These are phyloP conservation scores for Drosophila saltans DNA, from an alignment of 1,140 invertebrate species.

Conservation along the genomic window DNA sequence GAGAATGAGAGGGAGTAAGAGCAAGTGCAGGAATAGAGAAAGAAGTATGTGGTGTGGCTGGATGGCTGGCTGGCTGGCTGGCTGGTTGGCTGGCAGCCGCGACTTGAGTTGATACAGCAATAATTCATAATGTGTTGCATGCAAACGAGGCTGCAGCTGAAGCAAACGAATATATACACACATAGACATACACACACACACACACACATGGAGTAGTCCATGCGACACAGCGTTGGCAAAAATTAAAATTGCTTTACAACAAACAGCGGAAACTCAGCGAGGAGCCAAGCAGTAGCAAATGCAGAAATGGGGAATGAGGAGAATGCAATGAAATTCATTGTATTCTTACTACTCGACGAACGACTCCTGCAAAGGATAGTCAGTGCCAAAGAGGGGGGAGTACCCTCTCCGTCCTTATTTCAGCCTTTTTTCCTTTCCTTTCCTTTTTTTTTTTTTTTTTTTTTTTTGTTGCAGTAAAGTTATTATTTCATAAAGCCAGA, in stretches of 20 bases:
- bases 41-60: conserved; percentile 30
- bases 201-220: conserved; percentile 39
- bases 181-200: conserved; percentile 1
- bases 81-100: conserved; percentile 57
- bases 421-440: not conserved
- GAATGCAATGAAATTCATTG: conserved; percentile 70
- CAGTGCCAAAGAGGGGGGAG: conserved; percentile 15
- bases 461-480: conserved; percentile 77
- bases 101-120: conserved; percentile 82
- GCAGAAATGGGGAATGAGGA: conserved; percentile 17
- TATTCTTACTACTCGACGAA: conserved; percentile 73
- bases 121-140: conserved; percentile 83
- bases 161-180: conserved; percentile 45
- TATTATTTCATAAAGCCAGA: conserved; percentile 83
- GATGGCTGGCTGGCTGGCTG: conserved; percentile 37
- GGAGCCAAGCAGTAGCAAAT: conserved; percentile 49
- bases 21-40: conserved; percentile 17
- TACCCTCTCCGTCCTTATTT: not conserved
- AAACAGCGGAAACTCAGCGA: conserved; percentile 80
- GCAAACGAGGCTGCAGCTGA: conserved; percentile 81
- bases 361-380: conserved; percentile 53
- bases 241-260: conserved; percentile 81
- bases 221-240: conserved; percentile 74
- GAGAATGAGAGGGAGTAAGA: not conserved
- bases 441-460: conserved; percentile 9